phyloP scores from a whole-genome alignment of 2,113 vertebrate species.

The Ornithorhynchus anatinus region DNA sequence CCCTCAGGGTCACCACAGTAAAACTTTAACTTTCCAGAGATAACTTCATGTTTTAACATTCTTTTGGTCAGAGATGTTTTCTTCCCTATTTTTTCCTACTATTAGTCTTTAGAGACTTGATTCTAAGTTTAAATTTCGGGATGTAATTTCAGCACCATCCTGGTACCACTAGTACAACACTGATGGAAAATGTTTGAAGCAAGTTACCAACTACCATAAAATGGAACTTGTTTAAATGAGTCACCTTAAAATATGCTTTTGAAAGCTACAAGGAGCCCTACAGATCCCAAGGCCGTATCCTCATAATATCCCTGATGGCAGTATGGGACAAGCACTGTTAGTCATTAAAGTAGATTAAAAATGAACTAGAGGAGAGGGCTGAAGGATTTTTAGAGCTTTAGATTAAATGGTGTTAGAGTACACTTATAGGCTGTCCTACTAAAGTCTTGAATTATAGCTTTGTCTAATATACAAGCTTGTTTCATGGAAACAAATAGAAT shows the following conservation, averaged over 20 bases:
- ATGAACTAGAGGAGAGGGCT: neutral
- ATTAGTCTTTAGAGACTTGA: neutral
- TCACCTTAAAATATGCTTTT: neutral
- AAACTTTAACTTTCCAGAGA: conserved; percentile 33
- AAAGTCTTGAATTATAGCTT: neutral
- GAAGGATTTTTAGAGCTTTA: neutral
- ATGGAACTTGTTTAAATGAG: neutral
- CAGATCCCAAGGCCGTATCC: no score
- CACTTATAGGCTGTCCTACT: neutral
- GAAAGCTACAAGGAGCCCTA: no score
- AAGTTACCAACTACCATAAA: no score
- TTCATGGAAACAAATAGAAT: no score
- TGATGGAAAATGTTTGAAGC: no score
- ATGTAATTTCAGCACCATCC: neutral
- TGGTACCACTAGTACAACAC: no score
- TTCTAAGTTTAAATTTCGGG: neutral
- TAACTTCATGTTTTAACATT: neutral
- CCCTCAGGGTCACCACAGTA: neutral
- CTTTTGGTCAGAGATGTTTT: conserved; percentile 30
- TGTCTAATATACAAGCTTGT: no score
- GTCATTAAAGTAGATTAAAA: neutral
- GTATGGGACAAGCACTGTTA: neutral
- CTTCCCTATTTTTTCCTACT: neutral
- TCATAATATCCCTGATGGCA: neutral
- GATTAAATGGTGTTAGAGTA: neutral